Conservation (phyloP, 1,140 invertebrate species). For the Melipona quadrifasciata region DNA sequence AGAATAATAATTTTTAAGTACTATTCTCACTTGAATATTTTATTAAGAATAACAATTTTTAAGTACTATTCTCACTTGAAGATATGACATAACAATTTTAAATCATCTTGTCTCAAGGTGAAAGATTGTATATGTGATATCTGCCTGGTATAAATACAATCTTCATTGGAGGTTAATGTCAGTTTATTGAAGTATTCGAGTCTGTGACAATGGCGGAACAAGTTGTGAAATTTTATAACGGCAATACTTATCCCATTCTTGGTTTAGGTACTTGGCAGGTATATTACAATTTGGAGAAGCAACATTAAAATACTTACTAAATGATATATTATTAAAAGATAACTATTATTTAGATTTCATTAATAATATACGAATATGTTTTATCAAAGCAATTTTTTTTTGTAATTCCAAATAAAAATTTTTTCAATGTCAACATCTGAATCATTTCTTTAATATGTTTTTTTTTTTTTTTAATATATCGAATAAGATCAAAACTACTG, state of each 20-base stretch:
- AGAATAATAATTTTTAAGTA: too few species aligned
- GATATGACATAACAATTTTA: not conserved
- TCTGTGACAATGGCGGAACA: not conserved
- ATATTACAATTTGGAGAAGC: not conserved
- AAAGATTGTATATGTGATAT: not conserved
- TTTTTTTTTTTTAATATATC: not conserved
- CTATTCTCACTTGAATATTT: too few species aligned
- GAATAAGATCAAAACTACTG: constrained; percentile 76
- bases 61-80: not conserved
- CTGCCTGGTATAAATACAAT: not conserved
- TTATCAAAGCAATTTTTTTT: not conserved
- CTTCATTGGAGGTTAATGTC: fast-evolving
- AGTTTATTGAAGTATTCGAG: not conserved
- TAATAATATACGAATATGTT: not conserved
- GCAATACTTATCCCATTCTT: not conserved
- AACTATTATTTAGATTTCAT: not conserved
- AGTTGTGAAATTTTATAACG: not conserved
- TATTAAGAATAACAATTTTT: too few species aligned
- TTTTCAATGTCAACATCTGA: not conserved
- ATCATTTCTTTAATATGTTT: not conserved
- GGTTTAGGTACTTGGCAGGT: constrained; percentile 12
- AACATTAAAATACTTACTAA: not conserved
- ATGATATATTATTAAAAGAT: not conserved
- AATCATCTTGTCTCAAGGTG: not conserved
- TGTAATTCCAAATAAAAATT: not conserved